A percentile compares a stretch with the other conserved stretches of the same genome.
phyloP scores from a whole-genome alignment of 2,797 vertebrate genomes.

The Chromobotia macracanthus region DNA sequence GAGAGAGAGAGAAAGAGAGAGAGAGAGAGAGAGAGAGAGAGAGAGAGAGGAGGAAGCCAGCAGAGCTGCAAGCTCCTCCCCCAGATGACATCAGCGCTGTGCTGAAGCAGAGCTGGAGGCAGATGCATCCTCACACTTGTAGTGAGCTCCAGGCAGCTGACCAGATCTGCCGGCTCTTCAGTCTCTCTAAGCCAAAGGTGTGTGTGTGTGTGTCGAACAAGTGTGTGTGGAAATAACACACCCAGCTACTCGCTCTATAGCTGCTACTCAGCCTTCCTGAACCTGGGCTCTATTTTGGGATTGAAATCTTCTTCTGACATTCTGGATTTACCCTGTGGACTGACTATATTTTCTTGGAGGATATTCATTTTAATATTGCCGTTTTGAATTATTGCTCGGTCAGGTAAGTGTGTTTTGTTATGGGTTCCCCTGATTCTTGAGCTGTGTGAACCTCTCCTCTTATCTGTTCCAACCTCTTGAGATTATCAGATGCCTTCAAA shows the following conservation, averaged over 20 bases:
- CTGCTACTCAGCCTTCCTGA: constrained; percentile 64
- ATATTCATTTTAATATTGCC: constrained; percentile 71
- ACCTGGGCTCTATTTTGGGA: constrained; percentile 70
- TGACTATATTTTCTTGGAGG: constrained; percentile 70
- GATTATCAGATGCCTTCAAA: constrained; percentile 58
- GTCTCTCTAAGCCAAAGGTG: constrained; percentile 68
- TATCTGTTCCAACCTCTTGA: constrained; percentile 60
- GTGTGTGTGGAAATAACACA: constrained; percentile 55
- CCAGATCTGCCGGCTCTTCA: constrained; percentile 67
- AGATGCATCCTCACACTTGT: constrained; percentile 91
- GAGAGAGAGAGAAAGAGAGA: too few species aligned
- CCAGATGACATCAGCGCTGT: constrained; percentile 87
- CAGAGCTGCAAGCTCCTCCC: constrained; percentile 75
- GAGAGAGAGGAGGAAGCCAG: constrained; percentile 9
- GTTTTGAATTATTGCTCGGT: constrained; percentile 71
- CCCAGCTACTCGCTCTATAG: constrained; percentile 72
- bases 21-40: too few species aligned
- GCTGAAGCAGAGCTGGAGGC: constrained; percentile 86
- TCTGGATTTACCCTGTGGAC: constrained; percentile 76
- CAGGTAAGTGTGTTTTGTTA: constrained; percentile 85
- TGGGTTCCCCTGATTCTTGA: constrained; percentile 60
- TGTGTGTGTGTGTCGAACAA: constrained; percentile 60
- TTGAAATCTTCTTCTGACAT: constrained; percentile 69
- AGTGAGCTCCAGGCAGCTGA: constrained; percentile 80
- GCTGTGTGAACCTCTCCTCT: constrained; percentile 54